Percentiles rank a stretch among this genome's conserved stretches.
These are phyloP conservation scores for Falco naumanni DNA, from an alignment of 2,797 vertebrate genomes.

Conservation along the genomic window DNA sequence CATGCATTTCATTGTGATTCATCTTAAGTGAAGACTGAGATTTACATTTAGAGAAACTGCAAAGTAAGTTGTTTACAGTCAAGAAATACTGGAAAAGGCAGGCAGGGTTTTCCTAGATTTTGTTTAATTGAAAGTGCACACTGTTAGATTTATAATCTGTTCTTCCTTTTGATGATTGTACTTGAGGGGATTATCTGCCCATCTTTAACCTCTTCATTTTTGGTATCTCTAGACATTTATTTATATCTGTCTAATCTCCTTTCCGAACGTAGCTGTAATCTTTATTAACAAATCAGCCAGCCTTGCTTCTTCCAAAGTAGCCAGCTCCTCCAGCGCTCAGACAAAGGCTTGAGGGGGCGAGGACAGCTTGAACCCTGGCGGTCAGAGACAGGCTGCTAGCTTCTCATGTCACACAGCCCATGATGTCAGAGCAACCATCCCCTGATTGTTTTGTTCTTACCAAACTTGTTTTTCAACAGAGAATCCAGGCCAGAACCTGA, in stretches of 20 bases:
- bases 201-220: constrained; percentile 59
- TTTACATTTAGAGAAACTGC: constrained; percentile 42
- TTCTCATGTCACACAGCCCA: constrained; percentile 76
- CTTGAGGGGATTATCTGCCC: constrained; percentile 65
- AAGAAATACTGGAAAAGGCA: constrained; percentile 22
- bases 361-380: constrained; percentile 27
- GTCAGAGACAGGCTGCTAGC: constrained; percentile 59
- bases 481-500: constrained; percentile 99
- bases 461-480: constrained; percentile 99
- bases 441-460: constrained; percentile 89
- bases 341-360: constrained; percentile 4
- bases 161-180: constrained; percentile 55
- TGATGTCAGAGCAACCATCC: constrained; percentile 77
- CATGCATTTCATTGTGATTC: constrained; percentile 3
- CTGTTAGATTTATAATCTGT: constrained; percentile 58
- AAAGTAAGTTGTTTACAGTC: constrained; percentile 35
- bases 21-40: constrained; percentile 16
- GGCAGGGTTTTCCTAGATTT: constrained; percentile 21
- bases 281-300: constrained; percentile 69
- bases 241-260: constrained; percentile 65
- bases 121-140: constrained; percentile 49
- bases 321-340: constrained; percentile 45
- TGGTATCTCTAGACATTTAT: constrained; percentile 58
- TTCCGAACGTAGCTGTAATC: constrained; percentile 60
- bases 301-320: constrained; percentile 70